phyloP scores from a whole-genome alignment of 2,797 vertebrate species.

The Chaetodon trifasciatus region DNA sequence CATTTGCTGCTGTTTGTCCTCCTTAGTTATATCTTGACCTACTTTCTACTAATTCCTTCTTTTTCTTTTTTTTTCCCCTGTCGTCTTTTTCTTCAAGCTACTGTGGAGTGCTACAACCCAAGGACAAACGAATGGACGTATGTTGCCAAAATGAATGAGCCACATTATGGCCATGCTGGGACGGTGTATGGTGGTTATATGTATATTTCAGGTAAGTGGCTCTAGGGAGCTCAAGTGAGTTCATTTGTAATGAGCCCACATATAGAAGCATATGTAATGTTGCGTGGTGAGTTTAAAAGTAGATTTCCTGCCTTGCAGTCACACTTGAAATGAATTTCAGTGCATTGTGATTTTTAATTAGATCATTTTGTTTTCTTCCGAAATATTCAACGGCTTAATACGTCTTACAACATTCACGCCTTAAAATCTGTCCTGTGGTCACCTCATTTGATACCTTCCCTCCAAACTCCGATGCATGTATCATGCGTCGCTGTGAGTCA shows the following conservation, averaged over 20 bases:
- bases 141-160: constrained; percentile 98
- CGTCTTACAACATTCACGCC: neutral
- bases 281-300: constrained; percentile 21
- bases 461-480: neutral
- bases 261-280: neutral
- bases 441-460: constrained; percentile 16
- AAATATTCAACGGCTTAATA: constrained; percentile 8
- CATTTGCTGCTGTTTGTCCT: constrained; percentile 83
- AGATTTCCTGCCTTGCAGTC: constrained; percentile 16
- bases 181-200: constrained; percentile 98
- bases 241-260: neutral
- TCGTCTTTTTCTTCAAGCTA: constrained; percentile 86
- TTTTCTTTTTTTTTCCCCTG: neutral
- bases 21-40: constrained; percentile 80
- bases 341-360: constrained; percentile 15
- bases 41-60: constrained; percentile 77
- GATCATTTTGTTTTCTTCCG: neutral
- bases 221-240: neutral
- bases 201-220: constrained; percentile 97
- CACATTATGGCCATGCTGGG: constrained; percentile 97
- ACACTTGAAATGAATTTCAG: constrained; percentile 25
- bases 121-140: constrained; percentile 98
- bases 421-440: constrained; percentile 8
- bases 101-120: constrained; percentile 98
- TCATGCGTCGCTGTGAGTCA: constrained; percentile 25